These are phyloP conservation scores for Cirrhinus mrigala DNA, from an alignment of 2,797 vertebrate genomes.

Conservation along the genomic window DNA sequence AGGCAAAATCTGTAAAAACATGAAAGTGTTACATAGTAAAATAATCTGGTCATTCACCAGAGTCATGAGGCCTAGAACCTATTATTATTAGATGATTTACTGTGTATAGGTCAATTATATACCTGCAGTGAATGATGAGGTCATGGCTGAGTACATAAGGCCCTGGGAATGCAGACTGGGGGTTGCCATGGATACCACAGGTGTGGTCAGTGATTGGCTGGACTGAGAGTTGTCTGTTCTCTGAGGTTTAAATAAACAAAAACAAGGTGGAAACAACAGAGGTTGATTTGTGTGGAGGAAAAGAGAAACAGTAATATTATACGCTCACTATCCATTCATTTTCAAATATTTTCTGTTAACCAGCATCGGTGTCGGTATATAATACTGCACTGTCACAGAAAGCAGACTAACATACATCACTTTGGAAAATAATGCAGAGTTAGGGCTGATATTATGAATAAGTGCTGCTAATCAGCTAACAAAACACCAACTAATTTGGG, in stretches of 20 bases:
- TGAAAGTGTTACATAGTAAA: not conserved
- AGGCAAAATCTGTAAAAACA: constrained; percentile 85
- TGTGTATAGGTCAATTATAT: constrained; percentile 47
- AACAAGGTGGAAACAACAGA: constrained; percentile 1
- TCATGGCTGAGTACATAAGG: constrained; percentile 87
- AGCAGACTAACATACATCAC: not conserved
- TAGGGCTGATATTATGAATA: not conserved
- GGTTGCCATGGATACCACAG: constrained; percentile 91
- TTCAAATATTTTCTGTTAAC: not conserved
- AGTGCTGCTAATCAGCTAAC: not conserved
- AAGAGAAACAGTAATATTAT: not conserved
- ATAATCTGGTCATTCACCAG: too few species aligned
- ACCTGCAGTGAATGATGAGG: constrained; percentile 90
- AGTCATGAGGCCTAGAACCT: not conserved
- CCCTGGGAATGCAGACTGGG: constrained; percentile 90
- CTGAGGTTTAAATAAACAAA: constrained; percentile 80
- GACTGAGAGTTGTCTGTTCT: constrained; percentile 88
- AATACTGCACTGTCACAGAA: not conserved
- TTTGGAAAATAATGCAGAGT: not conserved
- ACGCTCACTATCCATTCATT: not conserved
- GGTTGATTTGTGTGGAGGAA: not conserved
- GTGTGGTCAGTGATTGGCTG: constrained; percentile 87
- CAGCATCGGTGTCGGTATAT: not conserved
- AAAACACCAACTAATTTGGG: not conserved
- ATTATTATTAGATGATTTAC: not conserved